Conservation (phyloP, 2,888 invertebrate species). For the Pyrgus malvae region DNA sequence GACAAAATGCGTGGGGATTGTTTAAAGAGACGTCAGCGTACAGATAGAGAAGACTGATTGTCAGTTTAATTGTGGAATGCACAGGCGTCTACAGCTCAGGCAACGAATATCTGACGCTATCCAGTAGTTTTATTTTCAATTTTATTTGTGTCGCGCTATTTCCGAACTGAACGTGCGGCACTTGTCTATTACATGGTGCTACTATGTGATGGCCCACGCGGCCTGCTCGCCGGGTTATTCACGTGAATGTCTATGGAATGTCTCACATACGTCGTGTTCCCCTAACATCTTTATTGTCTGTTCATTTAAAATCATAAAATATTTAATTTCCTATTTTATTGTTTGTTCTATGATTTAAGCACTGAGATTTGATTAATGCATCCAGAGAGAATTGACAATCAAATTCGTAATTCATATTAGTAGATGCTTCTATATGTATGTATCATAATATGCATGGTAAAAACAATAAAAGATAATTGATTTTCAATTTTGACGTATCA, state of each 20-base stretch:
- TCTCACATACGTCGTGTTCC: not conserved
- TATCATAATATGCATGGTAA: not conserved
- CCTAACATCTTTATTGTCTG: conserved; percentile 1
- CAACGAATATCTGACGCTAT: conserved; percentile 72
- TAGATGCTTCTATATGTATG: too few species aligned
- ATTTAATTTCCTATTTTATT: not conserved
- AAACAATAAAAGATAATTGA: not conserved
- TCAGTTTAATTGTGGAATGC: conserved; percentile 40
- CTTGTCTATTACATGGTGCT: conserved; percentile 71
- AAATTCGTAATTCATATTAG: too few species aligned
- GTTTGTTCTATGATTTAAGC: not conserved
- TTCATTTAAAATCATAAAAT: conserved; percentile 19
- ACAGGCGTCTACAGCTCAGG: conserved; percentile 39
- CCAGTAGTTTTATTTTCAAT: conserved; percentile 77
- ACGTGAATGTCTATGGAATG: conserved; percentile 38
- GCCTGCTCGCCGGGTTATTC: conserved; percentile 50
- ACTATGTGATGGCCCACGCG: conserved; percentile 64
- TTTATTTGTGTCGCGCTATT: conserved; percentile 82
- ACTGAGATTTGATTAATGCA: not conserved
- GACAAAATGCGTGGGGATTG: conserved; percentile 21
- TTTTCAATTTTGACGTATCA: conserved; percentile 39
- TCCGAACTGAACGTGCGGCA: conserved; percentile 72
- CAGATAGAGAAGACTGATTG: conserved; percentile 31
- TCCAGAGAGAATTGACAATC: too few species aligned
- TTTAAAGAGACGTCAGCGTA: conserved; percentile 21